A percentile compares a stretch with the other conserved stretches of the same genome.
phyloP scores from a whole-genome alignment of 2,797 vertebrate species.

The Hydrocynus forskahlii region DNA sequence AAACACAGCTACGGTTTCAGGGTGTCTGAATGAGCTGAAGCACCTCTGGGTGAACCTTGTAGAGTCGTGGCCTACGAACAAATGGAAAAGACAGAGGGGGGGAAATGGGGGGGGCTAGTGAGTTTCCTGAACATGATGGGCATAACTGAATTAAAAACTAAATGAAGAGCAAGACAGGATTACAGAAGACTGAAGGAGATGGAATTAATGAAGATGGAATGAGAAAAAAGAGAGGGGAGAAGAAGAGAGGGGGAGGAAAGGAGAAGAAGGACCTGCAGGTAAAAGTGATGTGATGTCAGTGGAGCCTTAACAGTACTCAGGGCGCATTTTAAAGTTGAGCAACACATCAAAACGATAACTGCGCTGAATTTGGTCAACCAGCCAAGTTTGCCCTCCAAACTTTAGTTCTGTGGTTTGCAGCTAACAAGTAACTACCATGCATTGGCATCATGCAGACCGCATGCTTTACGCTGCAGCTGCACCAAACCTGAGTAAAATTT shows the following conservation, averaged over 20 bases:
- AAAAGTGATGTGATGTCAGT: background rate
- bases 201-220: background rate
- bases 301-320: too few relatives aligned
- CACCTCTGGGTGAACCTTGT: background rate
- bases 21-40: background rate
- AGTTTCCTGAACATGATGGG: background rate
- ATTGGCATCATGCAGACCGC: too few relatives aligned
- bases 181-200: background rate
- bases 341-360: too few relatives aligned
- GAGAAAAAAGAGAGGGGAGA: background rate
- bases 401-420: too few relatives aligned
- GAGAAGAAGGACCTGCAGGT: background rate
- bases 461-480: too few relatives aligned
- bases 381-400: too few relatives aligned
- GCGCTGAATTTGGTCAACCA: too few relatives aligned
- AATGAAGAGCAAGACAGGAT: background rate
- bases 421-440: too few relatives aligned
- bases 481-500: too few relatives aligned
- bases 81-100: background rate
- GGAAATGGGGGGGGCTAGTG: background rate
- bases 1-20: slow-evolving; percentile 30
- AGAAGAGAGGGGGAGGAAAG: background rate
- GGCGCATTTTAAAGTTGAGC: too few relatives aligned
- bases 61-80: background rate
- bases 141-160: background rate